phyloP scores from a whole-genome alignment of 2,888 invertebrate genomes.

The Lamellibrachia satsuma region DNA sequence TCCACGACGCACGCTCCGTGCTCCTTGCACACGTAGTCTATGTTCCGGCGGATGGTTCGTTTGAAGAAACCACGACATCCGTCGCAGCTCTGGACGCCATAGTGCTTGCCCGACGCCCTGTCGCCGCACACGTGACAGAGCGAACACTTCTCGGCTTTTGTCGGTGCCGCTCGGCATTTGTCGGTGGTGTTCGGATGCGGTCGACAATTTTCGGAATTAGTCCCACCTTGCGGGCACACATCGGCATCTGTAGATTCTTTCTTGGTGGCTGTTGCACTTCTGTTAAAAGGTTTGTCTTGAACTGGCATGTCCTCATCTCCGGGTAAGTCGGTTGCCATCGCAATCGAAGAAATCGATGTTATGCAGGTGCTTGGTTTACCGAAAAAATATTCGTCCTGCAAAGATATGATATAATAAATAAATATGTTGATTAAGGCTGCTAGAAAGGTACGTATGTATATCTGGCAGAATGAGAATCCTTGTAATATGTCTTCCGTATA shows the following conservation, averaged over 20 bases:
- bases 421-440: no score
- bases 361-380: not conserved
- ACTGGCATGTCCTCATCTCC: not conserved
- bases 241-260: not conserved
- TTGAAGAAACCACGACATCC: conserved; percentile 89
- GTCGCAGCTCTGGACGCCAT: conserved; percentile 69
- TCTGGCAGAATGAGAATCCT: no score
- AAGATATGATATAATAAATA: not conserved
- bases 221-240: not conserved
- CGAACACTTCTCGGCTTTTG: conserved; percentile 29
- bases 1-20: conserved; percentile 87
- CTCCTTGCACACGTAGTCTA: conserved; percentile 93
- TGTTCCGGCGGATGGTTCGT: conserved; percentile 84
- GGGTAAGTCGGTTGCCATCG: not conserved
- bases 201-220: not conserved
- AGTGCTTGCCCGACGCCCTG: conserved; percentile 68
- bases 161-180: not conserved
- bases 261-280: not conserved
- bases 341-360: not conserved
- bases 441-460: no score
- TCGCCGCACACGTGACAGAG: conserved; percentile 67
- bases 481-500: no score
- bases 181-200: not conserved
- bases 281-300: not conserved
- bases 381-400: not conserved